Base-by-base conservation (phyloP, 37 sponge, comb jelly and placozoan species). In the Geodia barretti region DNA sequence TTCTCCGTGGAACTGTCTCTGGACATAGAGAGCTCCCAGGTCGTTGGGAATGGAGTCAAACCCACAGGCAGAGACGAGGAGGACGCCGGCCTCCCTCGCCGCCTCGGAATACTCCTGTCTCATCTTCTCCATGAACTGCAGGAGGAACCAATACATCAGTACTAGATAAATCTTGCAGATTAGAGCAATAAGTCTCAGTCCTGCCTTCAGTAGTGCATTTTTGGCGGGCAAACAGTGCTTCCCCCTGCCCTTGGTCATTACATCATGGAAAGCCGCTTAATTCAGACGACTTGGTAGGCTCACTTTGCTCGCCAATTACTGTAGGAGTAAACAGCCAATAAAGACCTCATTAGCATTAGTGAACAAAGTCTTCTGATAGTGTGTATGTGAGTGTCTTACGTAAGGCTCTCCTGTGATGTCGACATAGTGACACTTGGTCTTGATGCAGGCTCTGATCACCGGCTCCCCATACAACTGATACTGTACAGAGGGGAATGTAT, bases 1-100 rank as follows among this genome's bases (percentile, higher is more conserved):
- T 3, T 92, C 74, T 70, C 85, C 92, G 64, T 63, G 70, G 80
- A 94, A 94, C 21, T 64, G 38, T 69, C 77, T 74, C 76, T 84
- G 79, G 0, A 86, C 60, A 59, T 83, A 60, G 20, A 89, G 72
- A 17, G 90, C 87, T 20, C 97, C 97, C 36, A 97, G 23, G 75
- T 97, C 97, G 80, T 94, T 91, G 14, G 97, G 97, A 34, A 97
- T 91, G 72, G 80, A 84, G 77, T 97, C 97, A 82, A 93, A 91
- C 4, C 92, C 97, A 89, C 97, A 97, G 38, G 90, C 77, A 35
- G 79, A 75, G 24, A 93, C 90, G n/a, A 97, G 84, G 74, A 87
- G 86, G 35, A 93, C 79, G 35, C 92, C 94, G 24, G 86, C 85
- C 42, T 97, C 95, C 26, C 59, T 65, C 9, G 97, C 97, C 47